Percentiles rank a stretch among this genome's conserved stretches.
Conservation (phyloP, 2,797 vertebrate species). For the Carcharodon carcharias region DNA sequence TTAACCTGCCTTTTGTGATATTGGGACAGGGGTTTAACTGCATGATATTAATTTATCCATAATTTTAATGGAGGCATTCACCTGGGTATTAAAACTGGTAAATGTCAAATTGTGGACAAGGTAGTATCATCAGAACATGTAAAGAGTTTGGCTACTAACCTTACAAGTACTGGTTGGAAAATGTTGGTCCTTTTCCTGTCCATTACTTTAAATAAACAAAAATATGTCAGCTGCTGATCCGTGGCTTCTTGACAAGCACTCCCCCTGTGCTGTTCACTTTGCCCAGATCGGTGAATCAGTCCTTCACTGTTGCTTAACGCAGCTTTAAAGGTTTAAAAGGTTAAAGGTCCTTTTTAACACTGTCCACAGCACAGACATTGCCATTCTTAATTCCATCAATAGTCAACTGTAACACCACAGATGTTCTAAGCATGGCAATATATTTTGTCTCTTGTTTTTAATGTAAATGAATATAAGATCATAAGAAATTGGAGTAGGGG, state of each 20-base stretch:
- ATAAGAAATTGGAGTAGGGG: too few species aligned
- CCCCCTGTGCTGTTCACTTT: not conserved
- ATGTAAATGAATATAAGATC: not conserved
- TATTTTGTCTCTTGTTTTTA: not conserved
- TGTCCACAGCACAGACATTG: not conserved
- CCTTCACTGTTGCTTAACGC: too few species aligned
- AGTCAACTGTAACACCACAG: not conserved
- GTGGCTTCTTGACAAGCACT: not conserved
- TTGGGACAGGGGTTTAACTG: not conserved
- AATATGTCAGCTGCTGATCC: not conserved
- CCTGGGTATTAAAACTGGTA: not conserved
- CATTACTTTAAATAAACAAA: not conserved
- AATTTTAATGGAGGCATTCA: not conserved
- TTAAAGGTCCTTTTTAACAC: not conserved
- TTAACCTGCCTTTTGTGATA: not conserved
- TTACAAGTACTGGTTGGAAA: not conserved
- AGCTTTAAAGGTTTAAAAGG: not conserved
- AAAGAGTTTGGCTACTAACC: not conserved
- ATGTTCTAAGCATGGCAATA: not conserved
- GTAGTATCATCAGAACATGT: not conserved
- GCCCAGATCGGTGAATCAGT: not conserved
- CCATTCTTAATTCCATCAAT: not conserved
- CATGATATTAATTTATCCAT: not conserved
- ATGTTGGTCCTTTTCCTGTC: not conserved
- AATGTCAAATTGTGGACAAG: not conserved